These are phyloP conservation scores for Ariolimax columbianus DNA, from an alignment of 2,888 invertebrate species.

Conservation along the genomic window DNA sequence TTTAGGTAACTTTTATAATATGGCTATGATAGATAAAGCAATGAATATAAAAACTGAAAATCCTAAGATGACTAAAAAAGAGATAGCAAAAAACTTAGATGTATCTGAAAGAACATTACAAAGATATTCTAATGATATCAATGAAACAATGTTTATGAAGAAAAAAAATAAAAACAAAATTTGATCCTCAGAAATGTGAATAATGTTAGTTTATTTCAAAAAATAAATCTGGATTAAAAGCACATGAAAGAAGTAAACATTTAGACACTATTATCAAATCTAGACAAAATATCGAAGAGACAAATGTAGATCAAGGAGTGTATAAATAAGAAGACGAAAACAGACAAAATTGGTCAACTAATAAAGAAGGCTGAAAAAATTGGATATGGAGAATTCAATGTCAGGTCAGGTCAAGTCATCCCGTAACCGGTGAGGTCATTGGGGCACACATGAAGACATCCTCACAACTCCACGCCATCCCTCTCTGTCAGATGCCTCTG, in stretches of 20 bases:
- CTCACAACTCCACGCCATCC: no score
- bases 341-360: no score
- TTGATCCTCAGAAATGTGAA: neutral
- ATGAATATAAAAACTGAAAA: conserved; percentile 4
- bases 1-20: neutral
- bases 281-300: neutral
- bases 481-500: no score
- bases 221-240: neutral
- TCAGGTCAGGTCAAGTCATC: no score
- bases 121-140: conserved; percentile 17
- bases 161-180: neutral
- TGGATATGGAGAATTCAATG: no score
- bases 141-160: conserved; percentile 11
- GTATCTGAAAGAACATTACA: conserved; percentile 16
- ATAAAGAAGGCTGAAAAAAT: no score
- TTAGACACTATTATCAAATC: no score
- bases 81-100: conserved; percentile 5
- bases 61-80: conserved; percentile 11
- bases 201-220: neutral
- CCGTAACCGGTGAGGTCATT: no score
- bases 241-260: neutral
- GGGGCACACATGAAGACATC: no score
- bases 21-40: neutral
- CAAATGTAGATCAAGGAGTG: no score
- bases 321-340: neutral